phyloP scores from a whole-genome alignment of 2,888 invertebrate genomes.

The Seira musarum region DNA sequence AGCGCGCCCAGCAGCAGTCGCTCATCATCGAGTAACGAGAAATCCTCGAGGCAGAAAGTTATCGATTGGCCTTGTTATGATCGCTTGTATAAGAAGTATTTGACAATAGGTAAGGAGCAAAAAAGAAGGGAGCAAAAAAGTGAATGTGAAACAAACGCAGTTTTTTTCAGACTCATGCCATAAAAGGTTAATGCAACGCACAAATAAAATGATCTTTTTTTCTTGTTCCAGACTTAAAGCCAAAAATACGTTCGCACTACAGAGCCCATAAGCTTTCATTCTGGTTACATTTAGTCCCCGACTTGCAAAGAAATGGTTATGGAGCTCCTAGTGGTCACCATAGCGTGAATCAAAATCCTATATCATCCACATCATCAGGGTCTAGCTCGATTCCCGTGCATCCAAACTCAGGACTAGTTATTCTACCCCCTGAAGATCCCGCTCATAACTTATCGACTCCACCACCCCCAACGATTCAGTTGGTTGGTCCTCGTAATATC shows the following conservation, averaged over 20 bases:
- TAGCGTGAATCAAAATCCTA: conserved; percentile 60
- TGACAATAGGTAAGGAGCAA: conserved; percentile 85
- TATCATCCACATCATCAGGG: conserved; percentile 48
- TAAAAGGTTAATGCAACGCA: too few species aligned
- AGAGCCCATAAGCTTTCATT: conserved; percentile 95
- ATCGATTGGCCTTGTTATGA: conserved; percentile 96
- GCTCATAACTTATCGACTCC: conserved; percentile 67
- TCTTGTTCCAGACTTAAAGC: conserved; percentile 84
- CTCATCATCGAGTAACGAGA: conserved; percentile 61
- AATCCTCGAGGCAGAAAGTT: conserved; percentile 80
- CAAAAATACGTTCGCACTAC: conserved; percentile 93
- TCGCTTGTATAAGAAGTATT: conserved; percentile 91
- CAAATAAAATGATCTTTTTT: too few species aligned
- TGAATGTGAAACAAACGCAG: conserved; percentile 6
- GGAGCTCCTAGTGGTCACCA: conserved; percentile 70
- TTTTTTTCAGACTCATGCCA: conserved; percentile 81
- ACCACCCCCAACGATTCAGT: conserved; percentile 66
- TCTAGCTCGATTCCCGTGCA: conserved; percentile 49
- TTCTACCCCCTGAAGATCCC: conserved; percentile 63
- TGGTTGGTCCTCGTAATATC: conserved; percentile 66
- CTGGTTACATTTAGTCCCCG: conserved; percentile 96
- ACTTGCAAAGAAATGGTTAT: conserved; percentile 74
- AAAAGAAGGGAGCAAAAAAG: too few species aligned
- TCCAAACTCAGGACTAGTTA: conserved; percentile 64
- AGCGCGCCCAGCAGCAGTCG: conserved; percentile 56